These are phyloP conservation scores for Globia sparganii DNA, from an alignment of 2,888 invertebrate genomes.

Conservation along the genomic window DNA sequence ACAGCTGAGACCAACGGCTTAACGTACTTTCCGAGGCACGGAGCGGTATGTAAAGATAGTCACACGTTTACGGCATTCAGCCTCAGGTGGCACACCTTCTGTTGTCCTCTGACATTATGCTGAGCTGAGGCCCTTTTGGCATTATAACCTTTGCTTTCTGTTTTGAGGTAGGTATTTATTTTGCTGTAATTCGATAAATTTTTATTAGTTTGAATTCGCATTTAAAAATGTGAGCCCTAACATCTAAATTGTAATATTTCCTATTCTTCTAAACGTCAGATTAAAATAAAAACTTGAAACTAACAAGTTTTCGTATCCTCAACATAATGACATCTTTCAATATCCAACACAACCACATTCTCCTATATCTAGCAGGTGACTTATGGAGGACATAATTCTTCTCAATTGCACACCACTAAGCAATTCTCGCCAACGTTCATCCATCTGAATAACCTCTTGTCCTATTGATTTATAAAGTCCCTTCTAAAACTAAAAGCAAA, in stretches of 20 bases:
- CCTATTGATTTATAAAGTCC: constrained; percentile 43
- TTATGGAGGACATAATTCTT: constrained; percentile 2
- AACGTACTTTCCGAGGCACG: too few species aligned
- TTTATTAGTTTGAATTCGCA: too few species aligned
- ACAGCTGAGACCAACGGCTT: too few species aligned
- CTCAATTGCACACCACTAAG: constrained; percentile 39
- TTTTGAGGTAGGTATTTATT: too few species aligned
- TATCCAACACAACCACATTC: not conserved
- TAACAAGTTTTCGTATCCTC: not conserved
- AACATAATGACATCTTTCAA: not conserved
- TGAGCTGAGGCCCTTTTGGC: too few species aligned
- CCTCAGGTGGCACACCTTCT: too few species aligned
- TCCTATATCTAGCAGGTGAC: not conserved
- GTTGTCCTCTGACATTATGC: too few species aligned
- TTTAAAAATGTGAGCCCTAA: too few species aligned
- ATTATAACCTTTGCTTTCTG: too few species aligned
- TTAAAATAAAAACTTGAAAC: not conserved
- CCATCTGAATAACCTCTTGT: constrained; percentile 18
- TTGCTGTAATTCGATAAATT: too few species aligned
- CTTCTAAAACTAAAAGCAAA: constrained; percentile 38
- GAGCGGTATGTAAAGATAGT: too few species aligned
- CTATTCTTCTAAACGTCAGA: not conserved
- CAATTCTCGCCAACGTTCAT: constrained; percentile 14
- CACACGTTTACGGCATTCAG: too few species aligned
- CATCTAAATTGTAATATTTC: not conserved